Evolutionary conservation across 2,113 vertebrate species (phyloP).

Genomic region (Fregata magnificens): DNA sequence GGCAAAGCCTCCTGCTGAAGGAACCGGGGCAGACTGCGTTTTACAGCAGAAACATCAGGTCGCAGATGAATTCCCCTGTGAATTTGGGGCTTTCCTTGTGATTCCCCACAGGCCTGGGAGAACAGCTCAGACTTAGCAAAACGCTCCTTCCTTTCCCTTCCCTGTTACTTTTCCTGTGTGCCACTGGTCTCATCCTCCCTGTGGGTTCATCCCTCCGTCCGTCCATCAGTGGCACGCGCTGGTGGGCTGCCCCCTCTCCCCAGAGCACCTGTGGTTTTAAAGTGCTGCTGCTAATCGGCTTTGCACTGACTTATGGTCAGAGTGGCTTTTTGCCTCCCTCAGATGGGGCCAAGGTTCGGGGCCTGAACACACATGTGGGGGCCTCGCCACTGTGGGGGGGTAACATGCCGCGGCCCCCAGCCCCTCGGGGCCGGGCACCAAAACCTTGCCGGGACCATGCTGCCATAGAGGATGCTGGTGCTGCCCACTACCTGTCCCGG

Average conservation of each 20-base stretch:
- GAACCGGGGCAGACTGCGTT: fast-evolving
- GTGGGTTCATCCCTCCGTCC: background rate
- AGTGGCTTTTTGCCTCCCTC: conserved; percentile 84
- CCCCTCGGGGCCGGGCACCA: fast-evolving
- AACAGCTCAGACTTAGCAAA: background rate
- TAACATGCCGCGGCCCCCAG: background rate
- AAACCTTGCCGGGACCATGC: background rate
- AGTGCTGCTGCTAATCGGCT: conserved; percentile 93
- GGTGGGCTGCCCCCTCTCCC: background rate
- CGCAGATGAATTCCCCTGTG: background rate
- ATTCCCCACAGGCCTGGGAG: background rate
- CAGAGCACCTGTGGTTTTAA: conserved; percentile 69
- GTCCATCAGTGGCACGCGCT: fast-evolving
- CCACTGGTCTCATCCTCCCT: background rate
- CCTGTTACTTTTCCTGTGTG: background rate
- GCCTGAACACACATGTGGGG: background rate
- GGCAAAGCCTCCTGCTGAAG: background rate
- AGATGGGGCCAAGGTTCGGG: conserved; percentile 28
- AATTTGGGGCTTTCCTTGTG: background rate
- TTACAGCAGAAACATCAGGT: background rate
- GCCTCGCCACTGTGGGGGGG: fast-evolving
- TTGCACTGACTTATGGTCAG: conserved; percentile 83
- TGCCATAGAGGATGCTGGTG: background rate
- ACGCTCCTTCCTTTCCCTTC: background rate
- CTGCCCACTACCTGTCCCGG: background rate